phyloP scores from a whole-genome alignment of 2,888 invertebrate genomes.

The Oscheius myriophilus region DNA sequence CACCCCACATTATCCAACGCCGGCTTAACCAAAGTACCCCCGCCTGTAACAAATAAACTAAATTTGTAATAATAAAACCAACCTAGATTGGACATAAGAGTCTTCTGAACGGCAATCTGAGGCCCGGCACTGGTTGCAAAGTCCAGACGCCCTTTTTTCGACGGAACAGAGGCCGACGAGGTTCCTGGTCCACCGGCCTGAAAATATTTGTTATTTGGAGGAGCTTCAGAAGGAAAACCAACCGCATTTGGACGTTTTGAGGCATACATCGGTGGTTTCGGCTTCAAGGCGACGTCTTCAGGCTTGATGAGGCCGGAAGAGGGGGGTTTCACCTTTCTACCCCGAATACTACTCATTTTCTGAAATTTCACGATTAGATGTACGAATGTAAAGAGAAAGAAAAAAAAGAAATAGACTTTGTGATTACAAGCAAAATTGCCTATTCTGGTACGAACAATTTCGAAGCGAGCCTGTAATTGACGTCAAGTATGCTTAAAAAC shows the following conservation, averaged over 20 bases:
- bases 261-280: conserved; percentile 24
- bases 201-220: background rate
- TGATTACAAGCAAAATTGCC: no score
- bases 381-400: background rate
- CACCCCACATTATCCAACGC: background rate
- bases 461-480: no score
- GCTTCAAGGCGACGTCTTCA: conserved; percentile 30
- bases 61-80: background rate
- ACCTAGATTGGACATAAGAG: no score
- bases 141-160: conserved; percentile 23
- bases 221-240: conserved; percentile 9
- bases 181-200: conserved; percentile 6
- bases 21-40: background rate
- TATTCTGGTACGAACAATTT: no score
- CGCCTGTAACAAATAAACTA: background rate
- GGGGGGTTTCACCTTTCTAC: conserved; percentile 11
- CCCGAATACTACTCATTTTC: conserved; percentile 10
- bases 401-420: no score
- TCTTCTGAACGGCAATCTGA: background rate
- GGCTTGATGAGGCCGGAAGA: conserved; percentile 13
- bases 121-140: conserved; percentile 1
- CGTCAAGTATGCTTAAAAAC: no score
- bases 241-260: conserved; percentile 2
- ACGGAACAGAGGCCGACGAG: conserved; percentile 12
- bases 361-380: background rate